phyloP scores from a whole-genome alignment of 2,797 vertebrate species.

The Typhlichthys subterraneus region DNA sequence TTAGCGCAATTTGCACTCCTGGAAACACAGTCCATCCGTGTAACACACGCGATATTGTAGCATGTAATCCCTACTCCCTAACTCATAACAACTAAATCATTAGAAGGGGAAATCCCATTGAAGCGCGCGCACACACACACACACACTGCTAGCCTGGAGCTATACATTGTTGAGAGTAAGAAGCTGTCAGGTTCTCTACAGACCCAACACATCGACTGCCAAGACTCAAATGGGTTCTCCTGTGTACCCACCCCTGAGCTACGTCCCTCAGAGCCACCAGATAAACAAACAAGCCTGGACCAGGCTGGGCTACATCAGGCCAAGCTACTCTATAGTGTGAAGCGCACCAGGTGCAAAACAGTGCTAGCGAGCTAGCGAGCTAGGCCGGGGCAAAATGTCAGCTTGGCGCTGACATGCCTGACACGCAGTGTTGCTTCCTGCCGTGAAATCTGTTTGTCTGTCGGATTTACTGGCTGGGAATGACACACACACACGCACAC shows the following conservation, averaged over 20 bases:
- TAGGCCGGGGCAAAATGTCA: conserved; percentile 39
- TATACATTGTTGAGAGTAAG: conserved; percentile 22
- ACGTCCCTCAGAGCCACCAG: conserved; percentile 10
- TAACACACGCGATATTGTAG: too few relatives aligned
- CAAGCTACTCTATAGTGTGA: conserved; percentile 16
- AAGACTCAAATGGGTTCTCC: conserved; percentile 23
- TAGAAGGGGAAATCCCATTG: conserved; percentile 6
- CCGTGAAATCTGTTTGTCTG: conserved; percentile 73
- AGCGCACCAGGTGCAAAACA: conserved; percentile 29
- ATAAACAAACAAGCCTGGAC: conserved; percentile 7
- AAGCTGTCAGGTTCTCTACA: conserved; percentile 25
- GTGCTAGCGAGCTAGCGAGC: conserved; percentile 4
- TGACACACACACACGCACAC: conserved; percentile 36
- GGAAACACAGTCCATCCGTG: background rate
- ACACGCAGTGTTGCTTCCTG: conserved; percentile 55
- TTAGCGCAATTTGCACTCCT: background rate
- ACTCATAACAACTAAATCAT: background rate
- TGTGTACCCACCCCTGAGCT: conserved; percentile 8
- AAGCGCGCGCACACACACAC: background rate
- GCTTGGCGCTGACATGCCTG: conserved; percentile 59
- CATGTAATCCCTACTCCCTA: too few relatives aligned
- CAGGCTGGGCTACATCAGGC: conserved; percentile 1
- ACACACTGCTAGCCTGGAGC: conserved; percentile 32
- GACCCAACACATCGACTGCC: conserved; percentile 10
- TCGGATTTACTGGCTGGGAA: conserved; percentile 57